phyloP scores from a whole-genome alignment of 2,113 vertebrate species.

The Mobula hypostoma region DNA sequence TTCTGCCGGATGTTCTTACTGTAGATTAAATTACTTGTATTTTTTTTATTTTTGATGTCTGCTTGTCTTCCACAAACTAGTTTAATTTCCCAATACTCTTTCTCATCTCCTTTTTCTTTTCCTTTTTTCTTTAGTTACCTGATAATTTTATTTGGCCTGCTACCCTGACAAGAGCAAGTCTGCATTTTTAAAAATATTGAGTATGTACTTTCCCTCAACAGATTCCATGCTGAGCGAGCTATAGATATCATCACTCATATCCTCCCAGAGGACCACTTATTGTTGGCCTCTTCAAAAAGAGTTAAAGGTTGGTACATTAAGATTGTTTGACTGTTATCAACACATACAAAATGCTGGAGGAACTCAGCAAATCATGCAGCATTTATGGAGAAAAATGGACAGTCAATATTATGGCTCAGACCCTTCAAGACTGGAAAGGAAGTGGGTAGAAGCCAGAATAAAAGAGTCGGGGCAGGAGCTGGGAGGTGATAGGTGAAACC shows the following conservation, averaged over 20 bases:
- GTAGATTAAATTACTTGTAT: background rate
- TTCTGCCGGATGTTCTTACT: background rate
- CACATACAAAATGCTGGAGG: too few species aligned
- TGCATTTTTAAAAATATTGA: background rate
- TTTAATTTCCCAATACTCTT: background rate
- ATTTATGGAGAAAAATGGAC: too few species aligned
- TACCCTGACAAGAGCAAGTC: background rate
- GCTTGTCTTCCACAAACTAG: too few species aligned
- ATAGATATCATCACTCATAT: slow-evolving; percentile 99
- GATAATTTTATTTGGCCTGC: background rate
- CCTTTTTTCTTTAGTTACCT: background rate
- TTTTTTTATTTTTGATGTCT: too few species aligned
- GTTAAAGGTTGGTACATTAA: slow-evolving; percentile 78
- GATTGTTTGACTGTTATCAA: background rate
- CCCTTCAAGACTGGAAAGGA: too few species aligned
- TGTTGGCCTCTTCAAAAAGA: slow-evolving; percentile 95
- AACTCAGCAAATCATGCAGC: too few species aligned
- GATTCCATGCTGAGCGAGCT: slow-evolving; percentile 97
- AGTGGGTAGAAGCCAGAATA: too few species aligned
- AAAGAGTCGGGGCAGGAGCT: too few species aligned
- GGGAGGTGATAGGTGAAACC: too few species aligned
- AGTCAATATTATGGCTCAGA: too few species aligned
- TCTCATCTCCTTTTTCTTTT: background rate
- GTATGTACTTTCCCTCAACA: slow-evolving; percentile 46
- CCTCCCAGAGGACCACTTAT: slow-evolving; percentile 95